Evolutionary conservation across 2,888 invertebrate species (phyloP), one percentile per base, ranked within the genome.

Genomic region (Megamerina dolium): DNA sequence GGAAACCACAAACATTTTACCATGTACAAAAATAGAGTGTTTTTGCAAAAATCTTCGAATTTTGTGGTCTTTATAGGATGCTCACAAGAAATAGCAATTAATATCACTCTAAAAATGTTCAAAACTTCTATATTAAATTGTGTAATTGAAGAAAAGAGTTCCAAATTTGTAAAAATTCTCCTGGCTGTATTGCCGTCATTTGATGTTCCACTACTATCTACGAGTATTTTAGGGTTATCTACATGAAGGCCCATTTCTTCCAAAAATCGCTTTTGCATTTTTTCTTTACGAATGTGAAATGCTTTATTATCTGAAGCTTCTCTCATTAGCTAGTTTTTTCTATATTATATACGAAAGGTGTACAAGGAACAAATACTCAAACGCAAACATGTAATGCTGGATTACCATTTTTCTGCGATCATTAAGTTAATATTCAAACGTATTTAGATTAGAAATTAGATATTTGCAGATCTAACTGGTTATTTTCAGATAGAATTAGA

Each of bases 401-500:
- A n/a, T n/a, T n/a, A n/a, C n/a, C n/a, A 45, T 30, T 37, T 37
- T 41, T 38, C 21, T 45, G 21, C 30, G 34, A 5, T 30, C 31
- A 27, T 19, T 33, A 20, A 30, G 13, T 23, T 13, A 27, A 29
- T 34, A 46, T 41, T 42, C 29, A 20, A 42, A 30, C 16, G 43
- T 18, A 10, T n/a, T 23, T 21, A n/a, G n/a, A n/a, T n/a, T n/a
- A n/a, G n/a, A 44, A 27, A 16, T 38, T 29, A 12, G 13, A n/a
- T 26, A 48, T 44, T 41, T 48, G 23, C 14, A 32, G 5, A 35
- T 48, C 33, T 19, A 48, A 20, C 2, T 35, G 37, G 4, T 39
- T 39, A 23, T 36, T 48, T 48, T 48, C 40, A n/a, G 14, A 19
- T 34, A 48, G 35, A 40, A 42, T 45, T 16, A 36, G 39, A n/a